Evolutionary conservation across 2,113 vertebrate genomes (phyloP).

Genomic region (Saccopteryx bilineata): DNA sequence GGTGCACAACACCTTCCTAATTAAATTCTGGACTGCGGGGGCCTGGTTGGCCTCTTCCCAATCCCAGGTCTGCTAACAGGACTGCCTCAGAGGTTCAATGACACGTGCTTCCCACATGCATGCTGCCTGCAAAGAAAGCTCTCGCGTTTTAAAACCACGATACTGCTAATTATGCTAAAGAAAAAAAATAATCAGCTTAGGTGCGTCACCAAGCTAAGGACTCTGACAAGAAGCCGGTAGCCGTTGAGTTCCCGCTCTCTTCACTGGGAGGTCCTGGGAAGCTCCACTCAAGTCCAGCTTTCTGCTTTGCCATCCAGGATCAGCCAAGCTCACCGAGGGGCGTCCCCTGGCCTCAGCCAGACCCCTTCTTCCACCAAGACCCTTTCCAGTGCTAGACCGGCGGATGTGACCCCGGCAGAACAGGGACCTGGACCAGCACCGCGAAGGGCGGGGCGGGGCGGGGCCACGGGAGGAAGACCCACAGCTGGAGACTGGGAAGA

Average conservation of each 20-base stretch:
- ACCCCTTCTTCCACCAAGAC: background rate
- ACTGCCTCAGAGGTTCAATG: background rate
- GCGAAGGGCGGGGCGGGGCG: rapidly evolving
- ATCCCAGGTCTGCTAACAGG: background rate
- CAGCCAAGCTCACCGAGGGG: background rate
- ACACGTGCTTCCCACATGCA: background rate
- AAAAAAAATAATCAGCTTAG: background rate
- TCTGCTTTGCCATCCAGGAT: background rate
- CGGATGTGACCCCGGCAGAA: background rate
- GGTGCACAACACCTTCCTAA: background rate
- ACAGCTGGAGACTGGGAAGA: background rate
- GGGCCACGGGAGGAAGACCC: background rate
- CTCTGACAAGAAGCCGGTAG: background rate
- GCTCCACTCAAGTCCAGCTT: rapidly evolving
- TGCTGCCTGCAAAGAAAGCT: background rate
- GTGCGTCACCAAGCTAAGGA: background rate
- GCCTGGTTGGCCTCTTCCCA: background rate
- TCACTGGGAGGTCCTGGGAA: background rate
- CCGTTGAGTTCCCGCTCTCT: rapidly evolving
- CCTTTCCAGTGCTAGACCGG: too few species aligned
- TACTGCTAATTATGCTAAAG: background rate
- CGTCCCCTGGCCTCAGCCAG: background rate
- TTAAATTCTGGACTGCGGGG: too few species aligned
- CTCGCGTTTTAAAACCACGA: background rate
- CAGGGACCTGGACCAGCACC: rapidly evolving